Conservation (phyloP, 2,888 invertebrate genomes). For the Sympetrum striolatum region DNA sequence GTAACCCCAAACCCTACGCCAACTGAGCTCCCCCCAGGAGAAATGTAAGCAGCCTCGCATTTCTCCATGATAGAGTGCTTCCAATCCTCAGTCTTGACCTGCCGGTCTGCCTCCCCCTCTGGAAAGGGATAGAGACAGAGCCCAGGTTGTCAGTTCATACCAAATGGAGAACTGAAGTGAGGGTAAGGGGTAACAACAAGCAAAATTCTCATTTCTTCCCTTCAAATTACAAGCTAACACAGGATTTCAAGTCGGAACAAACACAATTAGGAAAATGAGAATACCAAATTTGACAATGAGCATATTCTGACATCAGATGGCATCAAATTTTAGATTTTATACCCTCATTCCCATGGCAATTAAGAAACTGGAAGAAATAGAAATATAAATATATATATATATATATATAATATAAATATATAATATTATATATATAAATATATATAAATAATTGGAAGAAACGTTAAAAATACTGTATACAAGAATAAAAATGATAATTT, state of each 20-base stretch:
- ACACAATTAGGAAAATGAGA: no score
- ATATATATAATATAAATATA: no score
- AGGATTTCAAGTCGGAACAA: not conserved
- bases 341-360: no score
- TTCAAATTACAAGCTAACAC: not conserved
- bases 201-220: not conserved
- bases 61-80: not conserved
- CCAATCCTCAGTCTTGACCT: constrained; percentile 15
- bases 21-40: not conserved
- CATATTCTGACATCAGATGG: no score
- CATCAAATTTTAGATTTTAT: no score
- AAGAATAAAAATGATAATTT: no score
- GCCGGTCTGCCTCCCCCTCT: constrained; percentile 10
- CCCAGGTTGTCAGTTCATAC: constrained; percentile 34
- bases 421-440: no score
- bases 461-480: no score
- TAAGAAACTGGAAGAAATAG: no score
- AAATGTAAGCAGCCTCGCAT: constrained; percentile 7
- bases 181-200: not conserved
- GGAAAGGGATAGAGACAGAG: constrained; percentile 22
- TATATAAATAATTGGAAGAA: no score
- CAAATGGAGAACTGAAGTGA: constrained; percentile 8
- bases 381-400: no score
- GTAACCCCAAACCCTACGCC: not conserved
- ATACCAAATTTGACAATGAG: no score